Conservation (phyloP, 2,888 invertebrate genomes). For the Andrena praecox region DNA sequence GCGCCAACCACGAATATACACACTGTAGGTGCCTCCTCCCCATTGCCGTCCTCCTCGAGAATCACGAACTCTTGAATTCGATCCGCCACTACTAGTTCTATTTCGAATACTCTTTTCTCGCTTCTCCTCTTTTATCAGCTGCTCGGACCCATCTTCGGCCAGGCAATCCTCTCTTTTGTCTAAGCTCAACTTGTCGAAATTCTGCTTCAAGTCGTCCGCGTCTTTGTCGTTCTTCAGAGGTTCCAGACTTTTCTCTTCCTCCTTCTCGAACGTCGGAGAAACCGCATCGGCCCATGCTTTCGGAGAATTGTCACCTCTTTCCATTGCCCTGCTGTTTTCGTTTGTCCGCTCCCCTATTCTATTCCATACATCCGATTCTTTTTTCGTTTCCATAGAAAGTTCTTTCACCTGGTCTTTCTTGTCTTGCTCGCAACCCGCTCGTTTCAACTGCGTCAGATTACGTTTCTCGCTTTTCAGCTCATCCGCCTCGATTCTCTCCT, state of each 20-base stretch:
- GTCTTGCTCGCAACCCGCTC: constrained; percentile 79
- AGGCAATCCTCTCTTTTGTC: constrained; percentile 85
- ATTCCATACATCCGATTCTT: constrained; percentile 86
- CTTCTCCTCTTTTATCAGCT: constrained; percentile 82
- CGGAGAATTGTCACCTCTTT: constrained; percentile 76
- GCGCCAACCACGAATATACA: constrained; percentile 85
- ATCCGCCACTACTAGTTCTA: constrained; percentile 85
- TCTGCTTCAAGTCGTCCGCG: constrained; percentile 77
- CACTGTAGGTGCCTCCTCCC: constrained; percentile 84
- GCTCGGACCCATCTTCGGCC: constrained; percentile 81
- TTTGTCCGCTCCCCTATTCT: constrained; percentile 86
- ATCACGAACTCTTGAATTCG: constrained; percentile 82
- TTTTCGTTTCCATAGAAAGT: constrained; percentile 86
- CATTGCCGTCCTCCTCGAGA: constrained; percentile 85
- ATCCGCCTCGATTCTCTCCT: constrained; percentile 87
- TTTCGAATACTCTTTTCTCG: constrained; percentile 81
- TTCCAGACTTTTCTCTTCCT: constrained; percentile 85
- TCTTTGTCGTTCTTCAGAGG: constrained; percentile 84
- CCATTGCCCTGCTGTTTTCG: constrained; percentile 78
- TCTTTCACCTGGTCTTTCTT: constrained; percentile 82
- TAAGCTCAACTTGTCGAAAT: constrained; percentile 78
- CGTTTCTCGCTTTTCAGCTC: constrained; percentile 86
- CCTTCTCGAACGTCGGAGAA: constrained; percentile 83
- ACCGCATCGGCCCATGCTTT: constrained; percentile 86
- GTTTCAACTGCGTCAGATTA: constrained; percentile 86